These are phyloP conservation scores for Cataglyphis rosenhaueri DNA, from an alignment of 2,888 invertebrate species.

Conservation along the genomic window DNA sequence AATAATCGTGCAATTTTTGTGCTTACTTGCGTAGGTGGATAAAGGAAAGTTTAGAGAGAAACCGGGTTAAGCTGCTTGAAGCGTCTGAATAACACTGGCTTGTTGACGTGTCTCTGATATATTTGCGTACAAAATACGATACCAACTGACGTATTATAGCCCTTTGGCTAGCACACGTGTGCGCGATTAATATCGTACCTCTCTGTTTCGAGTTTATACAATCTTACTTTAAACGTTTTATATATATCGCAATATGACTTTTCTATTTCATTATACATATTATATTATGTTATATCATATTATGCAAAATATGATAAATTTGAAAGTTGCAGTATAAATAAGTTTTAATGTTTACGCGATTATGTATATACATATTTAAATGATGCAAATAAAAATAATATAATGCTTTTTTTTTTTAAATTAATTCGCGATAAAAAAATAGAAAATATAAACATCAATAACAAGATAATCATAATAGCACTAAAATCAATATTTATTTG, in stretches of 20 bases:
- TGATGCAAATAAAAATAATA: background rate
- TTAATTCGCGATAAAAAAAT: background rate
- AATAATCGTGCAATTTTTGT: constrained; percentile 22
- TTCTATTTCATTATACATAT: background rate
- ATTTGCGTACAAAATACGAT: constrained; percentile 60
- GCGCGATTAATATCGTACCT: constrained; percentile 9
- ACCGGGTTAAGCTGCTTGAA: constrained; percentile 38
- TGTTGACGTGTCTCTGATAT: constrained; percentile 59
- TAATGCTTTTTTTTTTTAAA: background rate
- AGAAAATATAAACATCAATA: background rate
- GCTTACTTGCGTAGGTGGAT: constrained; percentile 33
- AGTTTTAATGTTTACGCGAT: background rate
- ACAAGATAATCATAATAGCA: background rate
- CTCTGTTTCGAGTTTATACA: background rate
- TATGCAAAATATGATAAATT: background rate
- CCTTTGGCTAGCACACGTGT: constrained; percentile 6
- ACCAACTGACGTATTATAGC: constrained; percentile 17
- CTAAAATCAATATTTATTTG: background rate
- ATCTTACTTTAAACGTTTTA: background rate
- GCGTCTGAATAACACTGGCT: constrained; percentile 52
- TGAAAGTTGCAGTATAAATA: background rate
- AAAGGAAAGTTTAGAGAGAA: constrained; percentile 26
- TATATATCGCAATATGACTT: background rate
- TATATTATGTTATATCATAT: background rate
- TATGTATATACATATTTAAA: too few species aligned